Percentiles rank a stretch among this genome's conserved stretches.
Evolutionary conservation across 2,888 invertebrate species (phyloP).

Genomic region (Tinea pellionella): DNA sequence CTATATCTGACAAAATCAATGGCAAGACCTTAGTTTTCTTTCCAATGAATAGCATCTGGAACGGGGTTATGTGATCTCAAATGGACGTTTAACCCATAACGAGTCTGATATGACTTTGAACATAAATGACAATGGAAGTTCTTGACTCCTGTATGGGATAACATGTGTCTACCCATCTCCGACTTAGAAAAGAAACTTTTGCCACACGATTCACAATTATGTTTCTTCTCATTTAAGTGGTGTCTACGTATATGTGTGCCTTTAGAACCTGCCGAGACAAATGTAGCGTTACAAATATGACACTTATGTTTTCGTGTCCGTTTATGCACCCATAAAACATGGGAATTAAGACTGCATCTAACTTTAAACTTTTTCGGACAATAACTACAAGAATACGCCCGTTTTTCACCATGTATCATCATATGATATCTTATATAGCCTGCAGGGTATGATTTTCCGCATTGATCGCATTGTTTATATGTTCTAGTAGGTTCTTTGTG

Average conservation of each 20-base stretch:
- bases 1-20: too few relatives aligned
- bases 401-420: constrained; percentile 49
- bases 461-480: constrained; percentile 56
- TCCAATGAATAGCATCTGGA: background rate
- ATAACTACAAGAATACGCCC: constrained; percentile 52
- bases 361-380: constrained; percentile 64
- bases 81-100: constrained; percentile 60
- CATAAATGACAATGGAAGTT: constrained; percentile 61
- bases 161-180: constrained; percentile 50
- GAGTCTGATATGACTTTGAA: constrained; percentile 60
- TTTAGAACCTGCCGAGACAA: constrained; percentile 55
- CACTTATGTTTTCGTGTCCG: constrained; percentile 57
- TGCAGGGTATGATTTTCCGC: constrained; percentile 60
- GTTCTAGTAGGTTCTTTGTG: constrained; percentile 20
- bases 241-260: constrained; percentile 58
- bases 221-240: constrained; percentile 60
- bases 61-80: constrained; percentile 43
- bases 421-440: constrained; percentile 60
- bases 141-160: constrained; percentile 60
- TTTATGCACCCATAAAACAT: constrained; percentile 59
- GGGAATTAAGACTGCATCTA: constrained; percentile 53
- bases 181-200: constrained; percentile 60
- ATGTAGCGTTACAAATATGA: constrained; percentile 57
- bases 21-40: background rate
- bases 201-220: constrained; percentile 53